phyloP scores from a whole-genome alignment of 2,888 invertebrate genomes.

The Ochropleura plecta region DNA sequence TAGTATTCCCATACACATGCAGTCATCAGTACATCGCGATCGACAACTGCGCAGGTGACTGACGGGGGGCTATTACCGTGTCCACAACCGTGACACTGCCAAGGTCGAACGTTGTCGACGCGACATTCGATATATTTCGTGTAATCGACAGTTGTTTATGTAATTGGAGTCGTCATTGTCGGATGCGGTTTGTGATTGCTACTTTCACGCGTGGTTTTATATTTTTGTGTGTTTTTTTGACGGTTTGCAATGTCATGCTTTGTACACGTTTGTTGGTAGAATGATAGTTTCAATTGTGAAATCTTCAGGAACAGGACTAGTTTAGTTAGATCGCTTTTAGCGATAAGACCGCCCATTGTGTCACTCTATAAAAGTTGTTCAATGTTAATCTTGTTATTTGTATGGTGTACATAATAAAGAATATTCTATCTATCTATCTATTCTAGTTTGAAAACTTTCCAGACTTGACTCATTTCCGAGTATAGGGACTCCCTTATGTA shows the following conservation, averaged over 20 bases:
- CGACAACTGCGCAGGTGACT: slow-evolving; percentile 56
- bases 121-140: slow-evolving; percentile 66
- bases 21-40: slow-evolving; percentile 29
- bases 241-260: background rate
- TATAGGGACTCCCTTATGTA: no score
- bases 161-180: slow-evolving; percentile 45
- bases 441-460: no score
- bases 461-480: no score
- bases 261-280: background rate
- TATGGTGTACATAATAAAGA: no score
- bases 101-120: slow-evolving; percentile 68
- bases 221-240: background rate
- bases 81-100: slow-evolving; percentile 72
- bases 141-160: slow-evolving; percentile 59
- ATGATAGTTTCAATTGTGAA: background rate
- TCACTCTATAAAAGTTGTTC: no score
- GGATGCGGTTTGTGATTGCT: slow-evolving; percentile 48
- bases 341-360: no score
- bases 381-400: no score
- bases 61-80: slow-evolving; percentile 70
- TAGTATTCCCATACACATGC: background rate
- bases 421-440: no score
- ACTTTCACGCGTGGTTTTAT: slow-evolving; percentile 51
- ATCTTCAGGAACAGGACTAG: background rate
- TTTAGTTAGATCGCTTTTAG: no score